phyloP scores from a whole-genome alignment of 2,113 vertebrate species.

The Pseudorhombus dupliciocellatus region DNA sequence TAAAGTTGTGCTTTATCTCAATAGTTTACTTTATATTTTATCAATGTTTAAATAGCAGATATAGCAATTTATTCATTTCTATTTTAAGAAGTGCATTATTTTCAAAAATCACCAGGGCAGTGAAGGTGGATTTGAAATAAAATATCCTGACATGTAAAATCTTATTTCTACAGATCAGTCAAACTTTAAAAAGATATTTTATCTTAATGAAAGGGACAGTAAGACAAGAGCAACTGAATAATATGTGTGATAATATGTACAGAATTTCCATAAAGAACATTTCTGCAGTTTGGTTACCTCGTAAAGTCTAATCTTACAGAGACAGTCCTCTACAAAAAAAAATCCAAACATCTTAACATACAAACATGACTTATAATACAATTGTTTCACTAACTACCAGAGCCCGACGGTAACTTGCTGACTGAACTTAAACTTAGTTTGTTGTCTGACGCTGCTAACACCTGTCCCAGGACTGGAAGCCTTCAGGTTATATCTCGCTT shows the following conservation, averaged over 20 bases:
- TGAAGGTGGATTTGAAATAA: conserved; percentile 2
- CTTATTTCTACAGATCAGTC: not conserved
- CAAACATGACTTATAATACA: not conserved
- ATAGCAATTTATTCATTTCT: not conserved
- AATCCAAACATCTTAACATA: not conserved
- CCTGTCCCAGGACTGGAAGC: conserved; percentile 66
- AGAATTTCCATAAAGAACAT: not conserved
- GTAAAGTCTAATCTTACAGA: conserved; percentile 1
- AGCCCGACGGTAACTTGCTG: conserved; percentile 12
- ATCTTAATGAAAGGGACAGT: not conserved
- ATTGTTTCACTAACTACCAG: conserved; percentile 1
- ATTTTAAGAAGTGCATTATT: not conserved
- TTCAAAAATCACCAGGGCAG: not conserved
- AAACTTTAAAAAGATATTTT: conserved; percentile 18
- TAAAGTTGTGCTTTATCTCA: not conserved
- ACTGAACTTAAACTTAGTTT: conserved; percentile 61
- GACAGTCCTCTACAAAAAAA: not conserved
- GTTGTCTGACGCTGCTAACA: conserved; percentile 46
- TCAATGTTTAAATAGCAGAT: conserved; percentile 1
- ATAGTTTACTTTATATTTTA: not conserved
- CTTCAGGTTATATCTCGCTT: conserved; percentile 18
- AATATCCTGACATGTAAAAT: conserved; percentile 15
- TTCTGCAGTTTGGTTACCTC: too few species aligned
- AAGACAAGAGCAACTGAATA: not conserved
- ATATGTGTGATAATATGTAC: conserved; percentile 2